These are phyloP conservation scores for Caenorhabditis drosophilae DNA, from an alignment of 2,888 invertebrate genomes.

Conservation along the genomic window DNA sequence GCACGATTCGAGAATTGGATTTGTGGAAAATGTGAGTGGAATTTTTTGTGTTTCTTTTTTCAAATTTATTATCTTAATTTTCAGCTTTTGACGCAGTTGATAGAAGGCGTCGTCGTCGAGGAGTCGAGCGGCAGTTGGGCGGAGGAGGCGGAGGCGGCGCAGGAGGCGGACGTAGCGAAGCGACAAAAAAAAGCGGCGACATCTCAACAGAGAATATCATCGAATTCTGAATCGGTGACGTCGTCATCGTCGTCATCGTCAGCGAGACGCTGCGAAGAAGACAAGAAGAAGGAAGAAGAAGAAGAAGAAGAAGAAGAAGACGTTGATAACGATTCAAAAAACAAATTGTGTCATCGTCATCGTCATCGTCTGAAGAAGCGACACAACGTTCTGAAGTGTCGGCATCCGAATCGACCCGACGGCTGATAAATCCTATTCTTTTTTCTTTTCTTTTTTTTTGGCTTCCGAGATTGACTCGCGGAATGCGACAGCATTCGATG, in stretches of 20 bases:
- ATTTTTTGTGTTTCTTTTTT: too few relatives aligned
- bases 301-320: too few relatives aligned
- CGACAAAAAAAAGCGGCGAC: not conserved
- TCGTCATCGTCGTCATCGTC: too few relatives aligned
- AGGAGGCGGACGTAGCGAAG: not conserved
- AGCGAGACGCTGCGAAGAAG: not conserved
- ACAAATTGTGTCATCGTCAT: too few relatives aligned
- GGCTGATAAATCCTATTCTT: not conserved
- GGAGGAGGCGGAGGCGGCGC: not conserved
- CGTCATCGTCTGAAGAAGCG: not conserved
- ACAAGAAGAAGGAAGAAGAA: not conserved
- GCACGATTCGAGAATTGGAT: not conserved
- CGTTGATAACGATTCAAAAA: too few relatives aligned
- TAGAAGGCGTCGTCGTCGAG: not conserved
- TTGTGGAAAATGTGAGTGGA: too few relatives aligned
- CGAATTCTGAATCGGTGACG: too few relatives aligned
- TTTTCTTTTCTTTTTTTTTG: not conserved
- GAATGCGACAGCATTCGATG: constrained; percentile 66
- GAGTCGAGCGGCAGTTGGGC: not conserved
- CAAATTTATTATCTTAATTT: too few relatives aligned
- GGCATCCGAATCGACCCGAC: not conserved
- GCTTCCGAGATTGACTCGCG: constrained; percentile 20
- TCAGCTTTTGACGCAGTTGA: not conserved
- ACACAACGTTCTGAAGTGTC: not conserved
- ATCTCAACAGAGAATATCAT: not conserved